Evolutionary conservation across 2,888 invertebrate species (phyloP).

Genomic region (Pachydiplax longipennis): DNA sequence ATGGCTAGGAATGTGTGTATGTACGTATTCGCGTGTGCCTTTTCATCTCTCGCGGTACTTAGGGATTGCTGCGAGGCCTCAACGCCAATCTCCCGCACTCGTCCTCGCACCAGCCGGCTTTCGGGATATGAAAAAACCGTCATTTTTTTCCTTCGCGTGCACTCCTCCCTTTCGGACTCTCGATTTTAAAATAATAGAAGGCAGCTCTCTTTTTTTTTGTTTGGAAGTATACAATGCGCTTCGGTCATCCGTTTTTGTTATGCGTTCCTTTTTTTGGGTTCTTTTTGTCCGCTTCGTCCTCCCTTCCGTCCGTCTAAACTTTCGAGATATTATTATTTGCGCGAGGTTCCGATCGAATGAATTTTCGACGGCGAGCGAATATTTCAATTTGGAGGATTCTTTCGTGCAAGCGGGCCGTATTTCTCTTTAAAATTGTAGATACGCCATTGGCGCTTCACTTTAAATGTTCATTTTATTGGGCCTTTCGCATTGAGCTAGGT

Average conservation of each 20-base stretch:
- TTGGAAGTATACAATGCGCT: slow-evolving; percentile 8
- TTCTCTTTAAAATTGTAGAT: too few species aligned
- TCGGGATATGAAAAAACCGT: neutral
- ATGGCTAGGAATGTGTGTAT: neutral
- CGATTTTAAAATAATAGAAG: slow-evolving; percentile 25
- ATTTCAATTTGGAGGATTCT: too few species aligned
- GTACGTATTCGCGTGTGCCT: neutral
- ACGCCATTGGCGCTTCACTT: too few species aligned
- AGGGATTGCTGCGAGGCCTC: slow-evolving; percentile 10
- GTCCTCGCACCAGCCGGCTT: neutral
- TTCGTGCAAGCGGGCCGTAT: too few species aligned
- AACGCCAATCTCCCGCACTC: neutral
- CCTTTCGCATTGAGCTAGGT: too few species aligned
- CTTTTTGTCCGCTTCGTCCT: neutral
- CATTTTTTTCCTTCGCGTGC: neutral
- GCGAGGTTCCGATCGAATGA: too few species aligned
- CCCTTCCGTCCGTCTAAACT: neutral
- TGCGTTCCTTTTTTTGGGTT: neutral
- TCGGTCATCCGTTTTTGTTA: neutral
- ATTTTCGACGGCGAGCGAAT: too few species aligned
- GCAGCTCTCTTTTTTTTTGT: neutral
- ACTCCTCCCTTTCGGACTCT: neutral
- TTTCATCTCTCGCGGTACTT: slow-evolving; percentile 29
- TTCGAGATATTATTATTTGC: too few species aligned
- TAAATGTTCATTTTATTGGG: too few species aligned